These are phyloP conservation scores for Holacanthella duospinosa DNA, from an alignment of 2,888 invertebrate species.

Conservation along the genomic window DNA sequence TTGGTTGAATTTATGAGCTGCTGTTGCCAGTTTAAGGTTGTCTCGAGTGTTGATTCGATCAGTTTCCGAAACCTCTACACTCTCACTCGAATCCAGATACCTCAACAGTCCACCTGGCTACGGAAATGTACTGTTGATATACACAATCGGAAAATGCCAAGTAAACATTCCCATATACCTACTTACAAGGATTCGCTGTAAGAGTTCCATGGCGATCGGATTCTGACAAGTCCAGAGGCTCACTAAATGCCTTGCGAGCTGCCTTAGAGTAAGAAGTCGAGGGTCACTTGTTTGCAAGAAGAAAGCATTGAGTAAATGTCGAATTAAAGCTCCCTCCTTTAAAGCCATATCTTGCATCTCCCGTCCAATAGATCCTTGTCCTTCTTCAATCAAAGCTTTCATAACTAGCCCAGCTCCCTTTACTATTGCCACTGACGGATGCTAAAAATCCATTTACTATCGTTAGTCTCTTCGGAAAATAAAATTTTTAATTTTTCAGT, in stretches of 20 bases:
- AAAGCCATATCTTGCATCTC: constrained; percentile 92
- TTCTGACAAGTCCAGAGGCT: constrained; percentile 94
- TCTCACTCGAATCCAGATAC: constrained; percentile 77
- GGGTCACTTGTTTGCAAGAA: constrained; percentile 68
- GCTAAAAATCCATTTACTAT: constrained; percentile 50
- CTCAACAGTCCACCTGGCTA: constrained; percentile 85
- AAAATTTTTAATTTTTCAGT: neutral
- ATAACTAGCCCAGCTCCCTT: constrained; percentile 96
- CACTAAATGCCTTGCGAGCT: constrained; percentile 85
- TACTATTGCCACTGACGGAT: constrained; percentile 94
- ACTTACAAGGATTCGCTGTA: constrained; percentile 74
- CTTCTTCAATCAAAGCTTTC: constrained; percentile 96
- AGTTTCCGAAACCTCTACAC: constrained; percentile 56
- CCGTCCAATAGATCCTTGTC: constrained; percentile 77
- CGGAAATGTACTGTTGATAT: constrained; percentile 14
- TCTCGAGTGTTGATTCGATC: constrained; percentile 70
- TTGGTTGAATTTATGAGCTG: constrained; percentile 26
- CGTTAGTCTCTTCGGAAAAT: neutral
- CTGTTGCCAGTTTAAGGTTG: constrained; percentile 76
- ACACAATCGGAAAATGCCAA: no score
- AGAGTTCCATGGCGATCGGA: constrained; percentile 73
- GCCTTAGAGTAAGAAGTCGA: constrained; percentile 70
- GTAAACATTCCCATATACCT: no score
- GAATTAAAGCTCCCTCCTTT: constrained; percentile 88
- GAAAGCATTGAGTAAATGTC: constrained; percentile 81